Base-by-base conservation (phyloP, 2,113 vertebrate genomes). In the Mixornis gularis region DNA sequence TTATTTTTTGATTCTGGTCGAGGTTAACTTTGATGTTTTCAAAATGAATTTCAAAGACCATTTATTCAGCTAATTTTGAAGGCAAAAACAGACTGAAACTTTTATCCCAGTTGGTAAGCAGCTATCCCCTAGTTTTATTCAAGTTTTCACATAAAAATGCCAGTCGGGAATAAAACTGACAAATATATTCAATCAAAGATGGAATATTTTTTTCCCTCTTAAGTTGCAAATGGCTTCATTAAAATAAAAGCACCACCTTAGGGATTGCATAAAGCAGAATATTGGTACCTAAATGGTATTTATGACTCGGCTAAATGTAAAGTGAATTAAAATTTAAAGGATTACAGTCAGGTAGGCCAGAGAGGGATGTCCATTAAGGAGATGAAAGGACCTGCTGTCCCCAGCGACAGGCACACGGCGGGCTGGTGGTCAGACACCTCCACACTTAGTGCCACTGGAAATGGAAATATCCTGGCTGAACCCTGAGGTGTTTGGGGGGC, bases 211-310 rank as follows among this genome's bases (percentile, higher is more conserved):
- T 97, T 97, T 96, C 14, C 97, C 98, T 98, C 98, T 98, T 98
- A 98, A 98, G 98, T 99, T 99, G 98, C 98, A 99, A 99, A 99
- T 99, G 99, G 98, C 98, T 99, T 99, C 99, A 99, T 99, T 99
- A 99, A 99, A 99, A 99, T 98, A 98, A 99, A 99, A 99, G 98
- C 98, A 98, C 95, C 97, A 98, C 99, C 98, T 98, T 97, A 97
- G 99, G 99, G 99, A 99, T 97, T 98, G 95, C 97, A 97, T 98
- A 97, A 98, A 99, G 98, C 97, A 98, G 97, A 98, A 97, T 97
- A 98, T 98, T 97, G 98, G 98, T 98, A 98, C 98, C 98, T 99
- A 99, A 99, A 98, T 98, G 98, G 98, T 99, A 99, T 99, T 99
- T 99, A 99, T 99, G 98, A 98, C 98, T 98, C 64, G 79, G 97